A percentile compares a stretch with the other conserved stretches of the same genome.
Evolutionary conservation across 2,888 invertebrate genomes (phyloP).

Genomic region (Eledona agricola): DNA sequence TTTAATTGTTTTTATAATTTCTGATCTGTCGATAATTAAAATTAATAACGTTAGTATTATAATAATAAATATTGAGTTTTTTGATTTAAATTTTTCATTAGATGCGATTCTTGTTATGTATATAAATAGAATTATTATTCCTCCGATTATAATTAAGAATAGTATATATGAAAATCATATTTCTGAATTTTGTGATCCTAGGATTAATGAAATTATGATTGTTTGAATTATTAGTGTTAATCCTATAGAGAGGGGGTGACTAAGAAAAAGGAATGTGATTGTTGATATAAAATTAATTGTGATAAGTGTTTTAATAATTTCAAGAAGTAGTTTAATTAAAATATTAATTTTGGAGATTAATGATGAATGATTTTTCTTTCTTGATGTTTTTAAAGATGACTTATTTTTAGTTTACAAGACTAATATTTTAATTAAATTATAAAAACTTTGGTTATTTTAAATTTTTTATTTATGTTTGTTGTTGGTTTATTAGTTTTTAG

Average conservation of each 20-base stretch:
- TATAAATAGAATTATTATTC: slow-evolving; percentile 72
- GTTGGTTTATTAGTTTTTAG: slow-evolving; percentile 66
- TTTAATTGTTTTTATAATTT: slow-evolving; percentile 41
- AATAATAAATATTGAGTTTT: slow-evolving; percentile 53
- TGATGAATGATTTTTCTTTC: slow-evolving; percentile 66
- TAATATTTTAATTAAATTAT: slow-evolving; percentile 72
- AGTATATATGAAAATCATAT: slow-evolving; percentile 71
- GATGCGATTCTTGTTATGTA: slow-evolving; percentile 71
- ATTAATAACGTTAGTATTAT: too few relatives aligned
- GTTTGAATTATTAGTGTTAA: slow-evolving; percentile 67
- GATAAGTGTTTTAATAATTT: slow-evolving; percentile 50
- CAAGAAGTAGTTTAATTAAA: slow-evolving; percentile 73
- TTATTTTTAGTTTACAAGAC: slow-evolving; percentile 75
- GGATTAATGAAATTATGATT: slow-evolving; percentile 62
- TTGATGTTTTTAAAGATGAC: slow-evolving; percentile 69
- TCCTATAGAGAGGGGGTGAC: slow-evolving; percentile 67
- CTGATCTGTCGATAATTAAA: too few relatives aligned
- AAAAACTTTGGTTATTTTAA: slow-evolving; percentile 68
- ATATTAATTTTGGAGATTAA: slow-evolving; percentile 78
- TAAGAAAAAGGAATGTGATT: slow-evolving; percentile 61
- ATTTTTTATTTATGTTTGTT: slow-evolving; percentile 65
- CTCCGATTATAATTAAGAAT: slow-evolving; percentile 71
- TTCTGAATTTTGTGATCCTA: slow-evolving; percentile 64
- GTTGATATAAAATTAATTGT: slow-evolving; percentile 57
- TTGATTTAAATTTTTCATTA: slow-evolving; percentile 68